phyloP scores from a whole-genome alignment of 2,113 vertebrate species.

The Calyptommatus sinebrachiatus region DNA sequence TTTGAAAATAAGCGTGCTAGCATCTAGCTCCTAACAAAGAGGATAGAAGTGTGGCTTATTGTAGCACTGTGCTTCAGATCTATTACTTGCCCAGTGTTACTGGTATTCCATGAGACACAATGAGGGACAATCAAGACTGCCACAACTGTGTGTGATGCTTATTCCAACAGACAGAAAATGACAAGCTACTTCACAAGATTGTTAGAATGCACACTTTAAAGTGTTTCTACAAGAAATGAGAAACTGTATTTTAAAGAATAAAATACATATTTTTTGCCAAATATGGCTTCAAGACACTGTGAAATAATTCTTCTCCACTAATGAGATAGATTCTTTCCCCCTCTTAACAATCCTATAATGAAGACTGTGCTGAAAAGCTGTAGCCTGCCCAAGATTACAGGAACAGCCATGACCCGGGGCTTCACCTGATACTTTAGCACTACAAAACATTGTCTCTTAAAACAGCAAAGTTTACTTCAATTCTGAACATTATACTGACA shows the following conservation, averaged over 20 bases:
- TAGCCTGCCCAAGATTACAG: no score
- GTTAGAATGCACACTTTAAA: background rate
- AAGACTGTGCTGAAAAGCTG: no score
- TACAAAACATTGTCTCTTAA: background rate
- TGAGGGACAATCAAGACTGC: background rate
- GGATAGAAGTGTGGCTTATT: background rate
- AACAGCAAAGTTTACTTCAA: background rate
- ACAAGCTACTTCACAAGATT: background rate
- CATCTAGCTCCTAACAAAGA: background rate
- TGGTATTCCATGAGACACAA: background rate
- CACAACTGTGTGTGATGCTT: background rate
- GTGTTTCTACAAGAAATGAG: background rate
- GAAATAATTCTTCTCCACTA: background rate
- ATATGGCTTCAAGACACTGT: background rate
- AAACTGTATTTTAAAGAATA: background rate
- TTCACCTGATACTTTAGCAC: no score
- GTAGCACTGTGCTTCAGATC: background rate
- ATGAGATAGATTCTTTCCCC: background rate
- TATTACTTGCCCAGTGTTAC: background rate
- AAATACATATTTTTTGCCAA: no score
- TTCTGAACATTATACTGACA: background rate
- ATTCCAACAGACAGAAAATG: background rate
- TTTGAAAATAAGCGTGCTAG: background rate
- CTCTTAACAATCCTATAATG: no score
- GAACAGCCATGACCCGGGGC: no score